Evolutionary conservation across 2,113 vertebrate genomes (phyloP), one percentile per base, ranked within the genome.

Genomic region (Baryphthengus martii): DNA sequence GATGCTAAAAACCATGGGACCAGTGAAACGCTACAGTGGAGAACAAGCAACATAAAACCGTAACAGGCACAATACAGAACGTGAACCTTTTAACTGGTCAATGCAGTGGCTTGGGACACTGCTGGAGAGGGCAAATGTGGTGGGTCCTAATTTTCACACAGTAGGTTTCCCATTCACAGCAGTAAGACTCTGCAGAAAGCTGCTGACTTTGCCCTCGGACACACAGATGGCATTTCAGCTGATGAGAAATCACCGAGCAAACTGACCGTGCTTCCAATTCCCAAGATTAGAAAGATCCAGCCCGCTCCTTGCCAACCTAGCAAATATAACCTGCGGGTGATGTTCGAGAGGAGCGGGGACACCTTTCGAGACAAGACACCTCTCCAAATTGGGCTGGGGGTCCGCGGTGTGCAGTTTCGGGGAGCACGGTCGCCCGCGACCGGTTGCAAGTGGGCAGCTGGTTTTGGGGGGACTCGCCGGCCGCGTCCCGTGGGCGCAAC

Each of bases 21-120:
- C 24, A 50, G 33, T 0, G 33, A 76, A 70, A 77, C 3, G n/a
- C 68, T 39, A 33, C 31, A 0, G 53, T 9, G 63, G 2, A 78
- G 39, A 61, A 56, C 9, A n/a, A 74, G 81, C n/a, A 7, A 49
- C 8, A 53, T 0, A 25, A 39, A 58, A 44, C 19, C 18, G 2
- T 31, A 45, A 47, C 16, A 9, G 23, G 21, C 56, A 62, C 29
- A 9, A 15, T 2, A 44, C 0, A 47, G 53, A 67, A 37, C 33
- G 13, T 33, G 15, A 42, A 56, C 2, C 68, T 40, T 25, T 14
- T 11, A 25, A 28, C 24, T 3, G 39, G 33, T n/a, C 61, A 31
- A 1, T 0, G 23, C 0, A 44, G 50, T 0, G 29, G 59, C 50
- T 16, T 2, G 13, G 95, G 93, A 63, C 52, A 1, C 33, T 35